Percentiles rank a stretch among this genome's conserved stretches.
phyloP scores from a whole-genome alignment of 92 coral and sea anemone genomes.

The Anthopleura xanthogrammica region DNA sequence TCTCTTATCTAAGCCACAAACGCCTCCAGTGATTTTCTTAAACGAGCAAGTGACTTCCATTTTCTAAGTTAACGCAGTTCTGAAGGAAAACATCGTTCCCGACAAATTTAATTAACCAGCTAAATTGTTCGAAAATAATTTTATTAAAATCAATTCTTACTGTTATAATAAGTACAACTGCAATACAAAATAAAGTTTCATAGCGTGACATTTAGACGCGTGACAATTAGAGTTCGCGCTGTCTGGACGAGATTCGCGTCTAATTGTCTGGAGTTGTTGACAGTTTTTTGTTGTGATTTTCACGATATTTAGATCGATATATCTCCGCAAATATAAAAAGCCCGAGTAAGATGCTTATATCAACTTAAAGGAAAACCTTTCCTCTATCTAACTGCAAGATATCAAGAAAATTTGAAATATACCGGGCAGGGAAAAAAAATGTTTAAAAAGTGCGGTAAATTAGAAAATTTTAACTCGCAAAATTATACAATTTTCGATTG shows the following conservation, averaged over 20 bases:
- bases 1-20: slow-evolving; percentile 23
- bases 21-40: slow-evolving; percentile 13
- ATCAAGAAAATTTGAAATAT: background rate
- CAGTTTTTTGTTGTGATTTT: slow-evolving; percentile 24
- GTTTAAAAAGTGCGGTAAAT: background rate
- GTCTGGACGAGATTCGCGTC: background rate
- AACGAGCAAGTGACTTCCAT: slow-evolving; percentile 16
- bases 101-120: background rate
- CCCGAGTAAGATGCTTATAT: background rate
- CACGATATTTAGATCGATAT: background rate
- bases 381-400: background rate
- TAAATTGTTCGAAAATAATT: too few relatives aligned
- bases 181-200: too few relatives aligned
- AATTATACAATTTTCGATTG: background rate
- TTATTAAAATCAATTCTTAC: too few relatives aligned
- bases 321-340: background rate
- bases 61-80: background rate
- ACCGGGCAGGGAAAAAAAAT: background rate
- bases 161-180: too few relatives aligned
- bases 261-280: slow-evolving; percentile 16
- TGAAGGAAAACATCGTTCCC: background rate
- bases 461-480: background rate
- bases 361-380: slow-evolving; percentile 1
- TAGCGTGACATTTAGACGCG: too few relatives aligned
- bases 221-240: background rate